Evolutionary conservation across 2,113 vertebrate genomes (phyloP).

Genomic region (Mobula birostris): DNA sequence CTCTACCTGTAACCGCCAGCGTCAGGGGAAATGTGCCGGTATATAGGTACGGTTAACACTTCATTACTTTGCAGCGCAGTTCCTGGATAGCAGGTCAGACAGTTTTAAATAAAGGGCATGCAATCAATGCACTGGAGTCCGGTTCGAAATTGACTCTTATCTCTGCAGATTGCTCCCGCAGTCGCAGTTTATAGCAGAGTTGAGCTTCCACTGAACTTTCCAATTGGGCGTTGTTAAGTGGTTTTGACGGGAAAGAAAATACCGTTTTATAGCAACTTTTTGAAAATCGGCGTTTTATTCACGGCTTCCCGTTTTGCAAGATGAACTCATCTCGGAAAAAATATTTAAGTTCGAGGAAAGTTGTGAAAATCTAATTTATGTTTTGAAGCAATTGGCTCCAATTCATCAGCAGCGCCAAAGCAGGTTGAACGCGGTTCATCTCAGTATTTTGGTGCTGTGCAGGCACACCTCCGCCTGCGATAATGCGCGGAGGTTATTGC

Average conservation of each 20-base stretch:
- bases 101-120: background rate
- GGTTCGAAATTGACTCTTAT: background rate
- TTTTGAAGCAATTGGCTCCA: background rate
- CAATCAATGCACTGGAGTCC: background rate
- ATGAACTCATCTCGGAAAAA: too few species aligned
- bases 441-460: too few species aligned
- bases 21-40: background rate
- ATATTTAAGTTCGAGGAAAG: background rate
- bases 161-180: constrained; percentile 40
- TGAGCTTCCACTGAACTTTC: constrained; percentile 9
- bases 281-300: background rate
- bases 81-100: background rate
- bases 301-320: background rate
- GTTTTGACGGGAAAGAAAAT: background rate
- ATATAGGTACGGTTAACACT: background rate
- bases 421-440: background rate
- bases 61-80: background rate
- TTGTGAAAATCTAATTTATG: background rate
- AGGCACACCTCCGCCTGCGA: too few species aligned
- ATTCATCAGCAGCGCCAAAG: background rate
- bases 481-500: too few species aligned
- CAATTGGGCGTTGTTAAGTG: background rate
- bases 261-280: background rate
- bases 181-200: constrained; percentile 48
- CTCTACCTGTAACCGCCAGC: background rate